Conservation (phyloP, 2,888 invertebrate genomes). For the Coelopa pilipes region DNA sequence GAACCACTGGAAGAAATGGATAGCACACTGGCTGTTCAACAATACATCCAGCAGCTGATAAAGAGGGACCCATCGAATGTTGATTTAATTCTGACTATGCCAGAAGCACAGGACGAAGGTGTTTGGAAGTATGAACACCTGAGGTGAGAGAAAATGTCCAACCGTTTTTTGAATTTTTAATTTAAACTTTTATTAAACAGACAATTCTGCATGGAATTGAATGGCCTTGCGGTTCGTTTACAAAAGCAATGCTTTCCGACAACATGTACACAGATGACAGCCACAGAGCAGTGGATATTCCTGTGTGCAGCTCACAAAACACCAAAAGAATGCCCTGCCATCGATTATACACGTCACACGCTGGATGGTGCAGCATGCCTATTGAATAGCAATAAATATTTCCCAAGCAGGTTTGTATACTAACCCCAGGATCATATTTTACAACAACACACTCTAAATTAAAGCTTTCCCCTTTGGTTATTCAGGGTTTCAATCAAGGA, state of each 20-base stretch:
- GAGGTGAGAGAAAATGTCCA: constrained; percentile 69
- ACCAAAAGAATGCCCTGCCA: constrained; percentile 99
- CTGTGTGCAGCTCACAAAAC: constrained; percentile 99
- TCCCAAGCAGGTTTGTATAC: constrained; percentile 89
- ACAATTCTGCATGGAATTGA: constrained; percentile 99
- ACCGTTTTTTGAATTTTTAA: not conserved
- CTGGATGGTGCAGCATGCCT: constrained; percentile 98
- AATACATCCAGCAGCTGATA: constrained; percentile 98
- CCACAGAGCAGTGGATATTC: constrained; percentile 99
- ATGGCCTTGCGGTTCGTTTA: constrained; percentile 95
- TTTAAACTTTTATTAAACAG: constrained; percentile 67
- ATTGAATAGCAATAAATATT: constrained; percentile 99
- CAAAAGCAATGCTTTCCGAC: constrained; percentile 97
- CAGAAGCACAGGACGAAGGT: constrained; percentile 97
- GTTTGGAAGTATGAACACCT: constrained; percentile 99
- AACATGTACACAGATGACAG: constrained; percentile 99
- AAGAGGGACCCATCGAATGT: constrained; percentile 92
- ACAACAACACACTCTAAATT: not conserved
- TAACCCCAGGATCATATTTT: not conserved
- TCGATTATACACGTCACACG: constrained; percentile 98
- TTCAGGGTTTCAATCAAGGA: constrained; percentile 97
- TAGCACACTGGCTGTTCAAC: constrained; percentile 97
- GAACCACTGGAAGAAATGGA: constrained; percentile 99
- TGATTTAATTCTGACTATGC: constrained; percentile 93
- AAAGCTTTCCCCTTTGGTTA: constrained; percentile 35